These are phyloP conservation scores for Lepidocyrtinus sp. DNA, from an alignment of 2,888 invertebrate species.

Conservation along the genomic window DNA sequence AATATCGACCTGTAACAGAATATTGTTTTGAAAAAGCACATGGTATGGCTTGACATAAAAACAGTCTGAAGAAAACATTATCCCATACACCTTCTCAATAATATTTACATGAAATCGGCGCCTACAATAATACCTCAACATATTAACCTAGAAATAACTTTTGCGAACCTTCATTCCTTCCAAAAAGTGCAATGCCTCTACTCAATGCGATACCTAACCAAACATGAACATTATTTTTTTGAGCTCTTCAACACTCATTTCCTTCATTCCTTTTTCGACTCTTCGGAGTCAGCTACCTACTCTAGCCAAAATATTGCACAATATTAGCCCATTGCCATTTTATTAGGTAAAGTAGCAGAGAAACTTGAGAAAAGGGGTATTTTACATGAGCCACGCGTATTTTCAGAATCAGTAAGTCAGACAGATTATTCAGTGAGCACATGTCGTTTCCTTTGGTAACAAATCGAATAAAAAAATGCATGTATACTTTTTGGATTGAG, in stretches of 20 bases:
- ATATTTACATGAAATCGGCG: background rate
- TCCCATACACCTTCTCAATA: background rate
- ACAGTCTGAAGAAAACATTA: background rate
- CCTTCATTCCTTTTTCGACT: background rate
- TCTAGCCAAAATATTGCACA: conserved; percentile 1
- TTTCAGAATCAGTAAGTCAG: conserved; percentile 37
- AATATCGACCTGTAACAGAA: background rate
- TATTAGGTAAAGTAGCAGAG: background rate
- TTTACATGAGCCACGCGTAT: conserved; percentile 6
- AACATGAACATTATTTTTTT: no score
- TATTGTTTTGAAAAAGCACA: background rate
- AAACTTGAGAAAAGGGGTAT: background rate
- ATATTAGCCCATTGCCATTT: background rate
- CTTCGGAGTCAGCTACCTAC: conserved; percentile 9
- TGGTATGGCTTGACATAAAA: background rate
- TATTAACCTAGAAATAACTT: background rate
- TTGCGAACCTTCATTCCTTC: no score
- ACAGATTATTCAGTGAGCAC: conserved; percentile 49
- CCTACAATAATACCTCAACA: background rate
- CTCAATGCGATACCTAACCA: no score
- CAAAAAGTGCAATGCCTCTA: no score
- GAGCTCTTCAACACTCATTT: no score
- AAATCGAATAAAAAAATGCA: conserved; percentile 48
- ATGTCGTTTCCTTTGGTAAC: conserved; percentile 49
- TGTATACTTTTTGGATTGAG: background rate